Percentiles rank a stretch among this genome's conserved stretches.
phyloP scores from a whole-genome alignment of 1,140 invertebrate species.

The Psilanteris sp. region DNA sequence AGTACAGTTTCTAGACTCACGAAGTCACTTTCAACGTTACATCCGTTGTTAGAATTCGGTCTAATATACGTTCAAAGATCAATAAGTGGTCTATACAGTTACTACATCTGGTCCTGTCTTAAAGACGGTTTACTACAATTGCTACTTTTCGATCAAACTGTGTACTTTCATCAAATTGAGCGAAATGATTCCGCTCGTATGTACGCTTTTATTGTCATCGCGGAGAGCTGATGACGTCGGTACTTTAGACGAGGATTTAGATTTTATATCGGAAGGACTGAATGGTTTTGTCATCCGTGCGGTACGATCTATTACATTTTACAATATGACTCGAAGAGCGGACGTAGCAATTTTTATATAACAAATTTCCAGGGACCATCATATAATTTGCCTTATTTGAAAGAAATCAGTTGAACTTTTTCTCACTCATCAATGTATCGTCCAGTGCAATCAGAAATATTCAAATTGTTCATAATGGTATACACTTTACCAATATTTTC shows the following conservation, averaged over 20 bases:
- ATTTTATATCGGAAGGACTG: constrained; percentile 11
- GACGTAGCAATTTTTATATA: no score
- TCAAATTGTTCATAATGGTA: no score
- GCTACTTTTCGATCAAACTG: constrained; percentile 36
- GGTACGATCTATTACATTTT: constrained; percentile 11
- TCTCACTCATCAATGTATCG: no score
- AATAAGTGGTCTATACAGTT: constrained; percentile 42
- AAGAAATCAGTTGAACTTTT: no score
- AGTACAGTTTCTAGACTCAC: constrained; percentile 35
- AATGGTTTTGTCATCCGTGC: background rate
- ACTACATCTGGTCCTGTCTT: constrained; percentile 19
- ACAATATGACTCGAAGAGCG: no score
- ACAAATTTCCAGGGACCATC: no score
- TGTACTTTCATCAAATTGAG: constrained; percentile 38
- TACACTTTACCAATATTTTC: no score
- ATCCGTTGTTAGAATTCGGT: constrained; percentile 21
- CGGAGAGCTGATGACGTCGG: constrained; percentile 18
- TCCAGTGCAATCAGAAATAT: no score
- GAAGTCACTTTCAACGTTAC: constrained; percentile 44
- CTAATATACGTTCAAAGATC: constrained; percentile 50
- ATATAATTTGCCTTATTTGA: no score
- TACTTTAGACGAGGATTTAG: constrained; percentile 22
- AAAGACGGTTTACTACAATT: constrained; percentile 29
- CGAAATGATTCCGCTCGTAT: constrained; percentile 29
- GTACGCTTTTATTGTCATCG: constrained; percentile 35